Percentiles rank a stretch among this genome's conserved stretches.
These are phyloP conservation scores for Toxonevra muliebris DNA, from an alignment of 2,888 invertebrate genomes.

Conservation along the genomic window DNA sequence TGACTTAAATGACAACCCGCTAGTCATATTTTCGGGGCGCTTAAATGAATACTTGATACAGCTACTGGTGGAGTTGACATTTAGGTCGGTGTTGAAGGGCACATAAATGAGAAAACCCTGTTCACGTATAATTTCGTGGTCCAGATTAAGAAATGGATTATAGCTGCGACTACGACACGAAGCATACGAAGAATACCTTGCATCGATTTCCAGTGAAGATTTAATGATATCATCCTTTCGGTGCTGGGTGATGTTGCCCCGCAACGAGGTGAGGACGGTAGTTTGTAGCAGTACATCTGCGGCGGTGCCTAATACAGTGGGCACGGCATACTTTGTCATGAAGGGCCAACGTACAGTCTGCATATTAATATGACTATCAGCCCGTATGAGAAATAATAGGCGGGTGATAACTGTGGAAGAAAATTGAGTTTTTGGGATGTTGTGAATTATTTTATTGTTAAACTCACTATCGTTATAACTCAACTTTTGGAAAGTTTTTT, in stretches of 20 bases:
- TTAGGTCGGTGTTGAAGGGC: conserved; percentile 68
- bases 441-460: background rate
- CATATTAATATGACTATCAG: conserved; percentile 72
- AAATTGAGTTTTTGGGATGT: too few species aligned
- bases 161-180: conserved; percentile 66
- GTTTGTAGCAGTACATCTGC: conserved; percentile 67
- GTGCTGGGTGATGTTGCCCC: conserved; percentile 76
- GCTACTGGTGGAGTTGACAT: conserved; percentile 54
- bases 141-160: conserved; percentile 73
- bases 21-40: conserved; percentile 61
- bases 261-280: conserved; percentile 70
- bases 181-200: conserved; percentile 70
- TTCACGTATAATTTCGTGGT: conserved; percentile 74
- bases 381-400: conserved; percentile 68
- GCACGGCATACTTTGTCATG: conserved; percentile 67
- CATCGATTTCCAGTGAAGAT: conserved; percentile 72
- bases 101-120: conserved; percentile 75
- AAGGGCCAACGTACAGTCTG: conserved; percentile 70
- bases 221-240: conserved; percentile 68
- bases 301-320: conserved; percentile 70
- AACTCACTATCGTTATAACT: conserved; percentile 68
- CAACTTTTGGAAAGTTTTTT: conserved; percentile 71
- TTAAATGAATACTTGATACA: conserved; percentile 60
- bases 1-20: conserved; percentile 63
- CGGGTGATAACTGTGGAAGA: conserved; percentile 71